phyloP scores from a whole-genome alignment of 2,797 vertebrate genomes.

The Brotula barbata region DNA sequence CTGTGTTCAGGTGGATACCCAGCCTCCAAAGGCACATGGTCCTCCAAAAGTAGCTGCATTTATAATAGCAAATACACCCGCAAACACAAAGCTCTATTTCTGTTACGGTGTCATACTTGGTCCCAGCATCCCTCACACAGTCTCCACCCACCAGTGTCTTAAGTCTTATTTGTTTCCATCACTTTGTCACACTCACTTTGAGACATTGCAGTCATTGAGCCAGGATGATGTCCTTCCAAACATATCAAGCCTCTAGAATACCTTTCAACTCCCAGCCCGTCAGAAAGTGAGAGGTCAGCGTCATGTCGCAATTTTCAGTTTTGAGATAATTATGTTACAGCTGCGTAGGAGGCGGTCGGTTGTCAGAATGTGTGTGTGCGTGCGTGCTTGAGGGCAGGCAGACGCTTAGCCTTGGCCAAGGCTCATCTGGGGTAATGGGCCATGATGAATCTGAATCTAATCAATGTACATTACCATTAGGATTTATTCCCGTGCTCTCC shows the following conservation, averaged over 20 bases:
- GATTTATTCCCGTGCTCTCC: conserved; percentile 51
- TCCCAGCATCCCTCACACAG: background rate
- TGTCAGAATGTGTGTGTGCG: conserved; percentile 4
- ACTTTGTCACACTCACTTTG: no score
- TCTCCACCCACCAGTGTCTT: conserved; percentile 5
- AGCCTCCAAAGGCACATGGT: conserved; percentile 27
- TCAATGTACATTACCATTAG: conserved; percentile 64
- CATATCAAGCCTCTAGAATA: no score
- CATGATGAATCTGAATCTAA: conserved; percentile 64
- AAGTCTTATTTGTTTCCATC: background rate
- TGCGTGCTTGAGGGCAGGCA: conserved; percentile 5
- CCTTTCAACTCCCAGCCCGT: no score
- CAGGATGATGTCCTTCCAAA: no score
- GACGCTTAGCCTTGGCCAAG: conserved; percentile 32
- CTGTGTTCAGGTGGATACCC: conserved; percentile 54
- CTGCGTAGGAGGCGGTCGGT: no score
- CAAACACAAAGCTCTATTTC: conserved; percentile 9
- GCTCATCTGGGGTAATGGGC: conserved; percentile 61
- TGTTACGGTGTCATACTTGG: conserved; percentile 25
- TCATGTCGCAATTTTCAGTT: no score
- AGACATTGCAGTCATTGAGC: no score
- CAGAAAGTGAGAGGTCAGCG: no score
- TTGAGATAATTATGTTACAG: no score
- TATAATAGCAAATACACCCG: conserved; percentile 28
- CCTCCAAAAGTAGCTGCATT: conserved; percentile 55